Evolutionary conservation across 2,113 vertebrate genomes (phyloP).

Genomic region (Daphoenositta chrysoptera): DNA sequence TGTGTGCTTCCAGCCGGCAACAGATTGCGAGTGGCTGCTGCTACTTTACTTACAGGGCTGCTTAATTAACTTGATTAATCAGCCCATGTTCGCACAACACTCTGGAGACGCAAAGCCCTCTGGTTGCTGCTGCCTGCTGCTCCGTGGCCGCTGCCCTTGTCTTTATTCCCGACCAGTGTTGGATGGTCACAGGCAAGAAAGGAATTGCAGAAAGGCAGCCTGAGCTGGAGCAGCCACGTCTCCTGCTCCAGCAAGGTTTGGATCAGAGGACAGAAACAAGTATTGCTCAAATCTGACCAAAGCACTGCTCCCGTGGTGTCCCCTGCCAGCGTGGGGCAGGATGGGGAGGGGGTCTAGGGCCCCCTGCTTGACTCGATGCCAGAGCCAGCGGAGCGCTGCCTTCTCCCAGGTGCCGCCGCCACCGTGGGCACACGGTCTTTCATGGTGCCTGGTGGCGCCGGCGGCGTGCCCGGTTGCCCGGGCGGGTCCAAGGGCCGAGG

Average conservation of each 20-base stretch:
- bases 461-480: background rate
- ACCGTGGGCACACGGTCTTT: background rate
- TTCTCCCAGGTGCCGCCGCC: background rate
- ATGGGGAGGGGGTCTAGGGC: fast-evolving
- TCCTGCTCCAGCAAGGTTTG: background rate
- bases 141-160: background rate
- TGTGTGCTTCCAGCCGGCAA: background rate
- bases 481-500: background rate
- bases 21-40: conserved; percentile 35
- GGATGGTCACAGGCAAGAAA: background rate
- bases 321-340: background rate
- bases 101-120: background rate
- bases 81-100: background rate
- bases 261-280: background rate
- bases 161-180: background rate
- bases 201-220: background rate
- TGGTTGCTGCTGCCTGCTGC: background rate
- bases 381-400: background rate
- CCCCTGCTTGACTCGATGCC: fast-evolving
- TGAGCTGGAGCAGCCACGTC: background rate
- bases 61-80: conserved; percentile 55
- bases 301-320: background rate
- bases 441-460: background rate
- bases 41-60: conserved; percentile 19
- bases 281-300: background rate